Percentiles rank a stretch among this genome's conserved stretches.
Conservation (phyloP, 2,113 vertebrate species). For the Microcebus ravelobensis region DNA sequence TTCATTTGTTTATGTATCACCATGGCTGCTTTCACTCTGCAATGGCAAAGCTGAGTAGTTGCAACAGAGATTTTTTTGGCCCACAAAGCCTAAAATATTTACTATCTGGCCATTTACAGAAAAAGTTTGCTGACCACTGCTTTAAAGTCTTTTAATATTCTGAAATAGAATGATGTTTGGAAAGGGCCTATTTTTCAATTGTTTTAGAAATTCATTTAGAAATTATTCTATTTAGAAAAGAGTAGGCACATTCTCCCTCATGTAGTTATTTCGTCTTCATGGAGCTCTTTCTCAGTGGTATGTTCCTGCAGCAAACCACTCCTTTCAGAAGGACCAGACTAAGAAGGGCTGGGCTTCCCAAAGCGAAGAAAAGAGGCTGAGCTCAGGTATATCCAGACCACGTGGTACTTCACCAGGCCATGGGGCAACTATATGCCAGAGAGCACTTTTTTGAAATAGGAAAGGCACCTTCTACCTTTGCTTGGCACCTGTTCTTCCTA, state of each 20-base stretch:
- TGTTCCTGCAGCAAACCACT: background rate
- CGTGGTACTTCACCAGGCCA: background rate
- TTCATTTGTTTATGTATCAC: background rate
- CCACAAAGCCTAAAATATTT: background rate
- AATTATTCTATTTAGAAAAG: background rate
- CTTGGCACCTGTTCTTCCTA: background rate
- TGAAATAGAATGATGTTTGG: slow-evolving; percentile 5
- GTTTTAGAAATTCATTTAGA: background rate
- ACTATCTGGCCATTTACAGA: background rate
- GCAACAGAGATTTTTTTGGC: no score
- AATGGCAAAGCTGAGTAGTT: background rate
- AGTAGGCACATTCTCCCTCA: background rate
- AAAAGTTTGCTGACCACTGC: background rate
- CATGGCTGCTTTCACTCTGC: background rate
- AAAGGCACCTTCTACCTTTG: background rate
- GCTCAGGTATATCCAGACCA: background rate
- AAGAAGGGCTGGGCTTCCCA: background rate
- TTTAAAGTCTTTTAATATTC: background rate
- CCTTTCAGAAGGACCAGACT: background rate
- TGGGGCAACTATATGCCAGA: background rate
- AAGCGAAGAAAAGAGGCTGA: background rate
- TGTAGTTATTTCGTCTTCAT: background rate
- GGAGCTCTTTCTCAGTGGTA: background rate
- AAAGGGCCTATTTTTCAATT: background rate
- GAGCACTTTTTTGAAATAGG: background rate